Conservation (phyloP, 2,113 vertebrate species). For the Penelope pileata region DNA sequence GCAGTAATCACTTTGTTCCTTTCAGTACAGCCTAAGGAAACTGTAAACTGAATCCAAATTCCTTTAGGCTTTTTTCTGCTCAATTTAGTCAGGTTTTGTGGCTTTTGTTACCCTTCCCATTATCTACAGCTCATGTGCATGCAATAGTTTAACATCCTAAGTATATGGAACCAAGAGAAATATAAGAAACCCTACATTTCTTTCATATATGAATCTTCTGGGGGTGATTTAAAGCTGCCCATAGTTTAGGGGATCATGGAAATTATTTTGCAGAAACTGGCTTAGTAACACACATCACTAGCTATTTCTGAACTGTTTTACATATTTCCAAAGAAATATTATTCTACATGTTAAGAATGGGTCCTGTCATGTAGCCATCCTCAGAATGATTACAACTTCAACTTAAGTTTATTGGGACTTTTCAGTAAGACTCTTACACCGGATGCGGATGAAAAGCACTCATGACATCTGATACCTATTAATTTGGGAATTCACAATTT, state of each 20-base stretch:
- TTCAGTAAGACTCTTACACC: slow-evolving; percentile 64
- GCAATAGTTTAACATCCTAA: neutral
- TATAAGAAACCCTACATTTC: neutral
- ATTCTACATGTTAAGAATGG: slow-evolving; percentile 1
- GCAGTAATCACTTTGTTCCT: neutral
- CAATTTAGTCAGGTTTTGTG: neutral
- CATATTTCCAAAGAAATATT: neutral
- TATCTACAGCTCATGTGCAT: neutral
- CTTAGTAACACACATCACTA: neutral
- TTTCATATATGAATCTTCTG: neutral
- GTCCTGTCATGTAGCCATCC: slow-evolving; percentile 58
- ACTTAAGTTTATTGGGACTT: slow-evolving; percentile 61
- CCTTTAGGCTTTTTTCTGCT: neutral
- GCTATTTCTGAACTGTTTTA: neutral
- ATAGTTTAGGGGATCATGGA: neutral
- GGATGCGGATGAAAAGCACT: slow-evolving; percentile 72
- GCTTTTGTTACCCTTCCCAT: neutral
- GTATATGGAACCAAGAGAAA: neutral
- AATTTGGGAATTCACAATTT: slow-evolving; percentile 76
- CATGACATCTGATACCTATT: slow-evolving; percentile 76
- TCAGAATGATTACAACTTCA: slow-evolving; percentile 33
- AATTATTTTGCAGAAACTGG: neutral
- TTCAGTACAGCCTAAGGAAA: neutral
- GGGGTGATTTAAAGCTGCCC: neutral
- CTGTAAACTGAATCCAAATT: neutral